Conservation (phyloP, 2,888 invertebrate genomes). For the Esperia sulphurella region DNA sequence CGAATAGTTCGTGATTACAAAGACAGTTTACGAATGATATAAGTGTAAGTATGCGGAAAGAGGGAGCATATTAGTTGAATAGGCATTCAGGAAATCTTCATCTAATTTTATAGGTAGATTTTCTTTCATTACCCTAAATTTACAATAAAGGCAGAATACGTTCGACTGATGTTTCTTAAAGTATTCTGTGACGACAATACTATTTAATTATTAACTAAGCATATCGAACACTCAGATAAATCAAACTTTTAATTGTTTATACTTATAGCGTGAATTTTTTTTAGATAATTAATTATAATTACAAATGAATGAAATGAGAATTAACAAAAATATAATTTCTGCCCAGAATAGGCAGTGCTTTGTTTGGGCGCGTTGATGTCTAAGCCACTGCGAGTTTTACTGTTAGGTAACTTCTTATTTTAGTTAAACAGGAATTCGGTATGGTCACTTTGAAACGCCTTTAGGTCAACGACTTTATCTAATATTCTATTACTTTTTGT, state of each 20-base stretch:
- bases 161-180: too few relatives aligned
- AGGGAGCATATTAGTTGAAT: too few relatives aligned
- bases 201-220: too few relatives aligned
- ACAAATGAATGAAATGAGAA: neutral
- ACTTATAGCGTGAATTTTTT: neutral
- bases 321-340: neutral
- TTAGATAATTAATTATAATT: neutral
- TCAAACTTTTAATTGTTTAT: too few relatives aligned
- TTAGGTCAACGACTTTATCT: constrained; percentile 27
- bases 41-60: neutral
- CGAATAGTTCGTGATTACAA: neutral
- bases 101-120: too few relatives aligned
- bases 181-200: too few relatives aligned
- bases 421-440: constrained; percentile 36
- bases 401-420: constrained; percentile 39
- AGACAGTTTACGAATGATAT: neutral
- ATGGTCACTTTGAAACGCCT: constrained; percentile 32
- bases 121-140: too few relatives aligned
- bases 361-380: constrained; percentile 49
- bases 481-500: neutral
- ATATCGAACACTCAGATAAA: too few relatives aligned
- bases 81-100: too few relatives aligned
- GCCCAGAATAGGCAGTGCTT: constrained; percentile 3
- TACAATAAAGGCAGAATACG: too few relatives aligned
- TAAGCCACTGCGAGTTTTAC: constrained; percentile 39